Conservation (phyloP, 2,888 invertebrate species). For the Cephus nigrinus region DNA sequence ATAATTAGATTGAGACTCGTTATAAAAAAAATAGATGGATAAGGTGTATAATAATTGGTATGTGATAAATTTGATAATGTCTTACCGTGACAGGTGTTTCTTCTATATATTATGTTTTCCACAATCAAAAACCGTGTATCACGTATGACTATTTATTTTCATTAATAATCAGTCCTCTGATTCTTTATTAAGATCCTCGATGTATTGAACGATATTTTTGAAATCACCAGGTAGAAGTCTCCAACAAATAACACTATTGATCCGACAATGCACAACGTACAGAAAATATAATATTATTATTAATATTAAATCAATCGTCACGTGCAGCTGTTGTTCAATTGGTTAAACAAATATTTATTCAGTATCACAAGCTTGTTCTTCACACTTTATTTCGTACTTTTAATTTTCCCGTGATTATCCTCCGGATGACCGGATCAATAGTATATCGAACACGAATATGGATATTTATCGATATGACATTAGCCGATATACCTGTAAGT, state of each 20-base stretch:
- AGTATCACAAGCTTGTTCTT: neutral
- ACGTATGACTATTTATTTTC: neutral
- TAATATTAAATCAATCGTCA: neutral
- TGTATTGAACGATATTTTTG: neutral
- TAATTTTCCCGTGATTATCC: neutral
- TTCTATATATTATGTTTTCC: too few species aligned
- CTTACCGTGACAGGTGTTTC: neutral
- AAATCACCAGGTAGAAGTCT: neutral
- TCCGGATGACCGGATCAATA: neutral
- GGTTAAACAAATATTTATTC: neutral
- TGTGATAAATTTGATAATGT: neutral
- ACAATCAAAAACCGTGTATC: neutral
- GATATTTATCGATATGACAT: neutral
- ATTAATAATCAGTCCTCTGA: neutral
- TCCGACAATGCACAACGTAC: neutral
- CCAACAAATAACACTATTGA: neutral
- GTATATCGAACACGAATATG: neutral
- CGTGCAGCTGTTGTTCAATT: neutral
- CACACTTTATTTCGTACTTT: neutral
- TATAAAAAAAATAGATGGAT: neutral
- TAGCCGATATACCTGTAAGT: neutral
- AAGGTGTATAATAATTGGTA: neutral
- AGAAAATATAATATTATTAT: neutral
- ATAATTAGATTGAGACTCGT: neutral
- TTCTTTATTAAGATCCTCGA: neutral